These are phyloP conservation scores for Laothoe populi DNA, from an alignment of 2,888 invertebrate species.

Conservation along the genomic window DNA sequence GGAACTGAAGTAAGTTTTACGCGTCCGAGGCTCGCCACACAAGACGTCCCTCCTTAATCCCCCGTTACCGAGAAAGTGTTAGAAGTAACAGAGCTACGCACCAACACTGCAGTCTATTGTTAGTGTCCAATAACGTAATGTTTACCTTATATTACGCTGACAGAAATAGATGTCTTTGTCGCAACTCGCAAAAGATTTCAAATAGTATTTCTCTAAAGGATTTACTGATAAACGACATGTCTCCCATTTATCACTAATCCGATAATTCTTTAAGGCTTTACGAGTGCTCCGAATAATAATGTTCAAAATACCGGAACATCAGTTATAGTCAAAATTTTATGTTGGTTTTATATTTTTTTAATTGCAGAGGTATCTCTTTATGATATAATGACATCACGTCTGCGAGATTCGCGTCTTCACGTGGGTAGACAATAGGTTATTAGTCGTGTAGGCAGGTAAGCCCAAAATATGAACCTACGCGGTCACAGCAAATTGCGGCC, in stretches of 20 bases:
- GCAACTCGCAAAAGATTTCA: constrained; percentile 53
- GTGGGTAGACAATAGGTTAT: constrained; percentile 75
- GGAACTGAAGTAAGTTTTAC: constrained; percentile 62
- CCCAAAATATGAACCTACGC: constrained; percentile 77
- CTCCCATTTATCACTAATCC: constrained; percentile 51
- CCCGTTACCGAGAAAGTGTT: constrained; percentile 69
- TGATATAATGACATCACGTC: constrained; percentile 70
- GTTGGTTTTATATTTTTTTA: constrained; percentile 49
- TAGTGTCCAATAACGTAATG: constrained; percentile 69
- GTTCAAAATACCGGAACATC: constrained; percentile 18
- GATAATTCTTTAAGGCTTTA: constrained; percentile 49
- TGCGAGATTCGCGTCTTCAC: constrained; percentile 52
- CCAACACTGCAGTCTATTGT: constrained; percentile 66
- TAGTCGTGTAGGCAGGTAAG: constrained; percentile 62
- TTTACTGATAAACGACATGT: constrained; percentile 42
- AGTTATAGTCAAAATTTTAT: constrained; percentile 31
- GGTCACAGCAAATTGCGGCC: constrained; percentile 33
- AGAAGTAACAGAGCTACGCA: constrained; percentile 55
- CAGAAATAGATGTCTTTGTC: constrained; percentile 67
- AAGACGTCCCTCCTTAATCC: constrained; percentile 65
- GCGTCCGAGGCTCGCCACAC: constrained; percentile 67
- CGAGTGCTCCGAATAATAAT: constrained; percentile 8
- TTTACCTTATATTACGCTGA: constrained; percentile 72
- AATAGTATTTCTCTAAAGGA: constrained; percentile 54
- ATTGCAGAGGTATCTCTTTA: constrained; percentile 53